These are phyloP conservation scores for Clitarchus hookeri DNA, from an alignment of 2,888 invertebrate species.

Conservation along the genomic window DNA sequence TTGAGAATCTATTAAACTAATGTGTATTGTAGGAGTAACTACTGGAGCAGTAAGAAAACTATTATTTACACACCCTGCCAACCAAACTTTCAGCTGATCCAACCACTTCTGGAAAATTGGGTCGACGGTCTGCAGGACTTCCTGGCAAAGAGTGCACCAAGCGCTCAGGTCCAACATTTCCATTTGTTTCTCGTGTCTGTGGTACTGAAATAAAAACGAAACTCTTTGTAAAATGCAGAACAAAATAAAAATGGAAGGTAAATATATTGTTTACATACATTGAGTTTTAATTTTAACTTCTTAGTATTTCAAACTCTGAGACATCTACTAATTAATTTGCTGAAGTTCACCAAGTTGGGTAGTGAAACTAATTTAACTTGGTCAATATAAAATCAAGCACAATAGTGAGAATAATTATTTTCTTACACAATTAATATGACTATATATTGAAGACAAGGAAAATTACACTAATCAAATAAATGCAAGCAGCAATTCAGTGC, in stretches of 20 bases:
- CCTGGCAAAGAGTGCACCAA: slow-evolving; percentile 71
- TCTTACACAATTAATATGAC: not conserved
- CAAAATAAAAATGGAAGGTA: no score
- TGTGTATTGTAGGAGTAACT: no score
- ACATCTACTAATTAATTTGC: not conserved
- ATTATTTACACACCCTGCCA: slow-evolving; percentile 69
- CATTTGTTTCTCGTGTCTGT: slow-evolving; percentile 60
- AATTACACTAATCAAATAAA: not conserved
- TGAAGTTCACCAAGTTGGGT: not conserved
- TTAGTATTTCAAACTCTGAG: no score
- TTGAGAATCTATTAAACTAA: no score
- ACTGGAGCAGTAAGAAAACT: no score
- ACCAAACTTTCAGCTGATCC: slow-evolving; percentile 96
- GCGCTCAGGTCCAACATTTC: slow-evolving; percentile 62
- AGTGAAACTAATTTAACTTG: not conserved
- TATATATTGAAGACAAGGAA: not conserved
- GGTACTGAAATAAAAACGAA: not conserved
- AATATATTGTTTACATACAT: no score
- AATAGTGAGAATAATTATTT: not conserved
- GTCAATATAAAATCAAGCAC: not conserved
- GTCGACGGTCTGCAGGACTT: slow-evolving; percentile 69
- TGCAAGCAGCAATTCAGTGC: not conserved
- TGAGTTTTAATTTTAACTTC: no score
- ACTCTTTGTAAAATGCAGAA: not conserved
- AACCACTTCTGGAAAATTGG: slow-evolving; percentile 76